Percentiles rank a stretch among this genome's conserved stretches.
These are phyloP conservation scores for Stenurella melanura DNA, from an alignment of 2,888 invertebrate species.

Conservation along the genomic window DNA sequence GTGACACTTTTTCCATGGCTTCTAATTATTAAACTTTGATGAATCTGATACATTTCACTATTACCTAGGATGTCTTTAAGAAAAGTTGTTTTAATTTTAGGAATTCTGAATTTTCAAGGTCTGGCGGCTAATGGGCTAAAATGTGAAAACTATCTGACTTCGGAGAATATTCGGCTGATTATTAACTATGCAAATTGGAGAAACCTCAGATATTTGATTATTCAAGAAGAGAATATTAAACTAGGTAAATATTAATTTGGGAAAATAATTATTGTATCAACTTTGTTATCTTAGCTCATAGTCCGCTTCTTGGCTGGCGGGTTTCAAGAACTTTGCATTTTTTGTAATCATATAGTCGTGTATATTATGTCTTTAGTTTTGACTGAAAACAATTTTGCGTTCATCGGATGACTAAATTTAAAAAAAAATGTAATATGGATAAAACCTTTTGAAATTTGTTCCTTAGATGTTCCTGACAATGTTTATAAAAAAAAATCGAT, in stretches of 20 bases:
- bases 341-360: too few species aligned
- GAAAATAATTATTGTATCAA: too few species aligned
- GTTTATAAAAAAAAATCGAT: too few species aligned
- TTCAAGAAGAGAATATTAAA: constrained; percentile 55
- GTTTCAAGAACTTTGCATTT: too few species aligned
- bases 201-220: constrained; percentile 53
- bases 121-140: background rate
- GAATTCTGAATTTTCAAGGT: background rate
- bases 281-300: too few species aligned
- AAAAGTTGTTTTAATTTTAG: constrained; percentile 5
- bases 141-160: constrained; percentile 40
- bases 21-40: background rate
- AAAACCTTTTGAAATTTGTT: too few species aligned
- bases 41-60: background rate
- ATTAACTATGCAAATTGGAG: constrained; percentile 59
- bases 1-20: background rate
- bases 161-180: constrained; percentile 52
- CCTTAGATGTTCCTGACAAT: too few species aligned
- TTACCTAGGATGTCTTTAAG: background rate
- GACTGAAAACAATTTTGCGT: too few species aligned
- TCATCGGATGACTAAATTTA: too few species aligned
- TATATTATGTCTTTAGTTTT: too few species aligned
- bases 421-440: too few species aligned
- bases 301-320: too few species aligned
- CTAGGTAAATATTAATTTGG: constrained; percentile 47